Base-by-base conservation (phyloP, 2,888 invertebrate genomes). In the Sisyra terminalis region DNA sequence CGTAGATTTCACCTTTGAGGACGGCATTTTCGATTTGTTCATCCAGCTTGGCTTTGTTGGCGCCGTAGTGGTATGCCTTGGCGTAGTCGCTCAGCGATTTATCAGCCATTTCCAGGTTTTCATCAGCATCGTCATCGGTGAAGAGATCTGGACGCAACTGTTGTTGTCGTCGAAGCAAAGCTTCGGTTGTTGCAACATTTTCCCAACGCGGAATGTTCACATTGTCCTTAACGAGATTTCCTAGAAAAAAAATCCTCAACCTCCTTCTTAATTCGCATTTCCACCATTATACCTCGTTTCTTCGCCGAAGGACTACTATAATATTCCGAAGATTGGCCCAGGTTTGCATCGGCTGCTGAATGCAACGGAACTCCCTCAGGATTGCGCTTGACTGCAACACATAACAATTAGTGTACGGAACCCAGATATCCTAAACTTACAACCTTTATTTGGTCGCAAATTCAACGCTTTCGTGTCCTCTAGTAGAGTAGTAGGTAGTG, bases 1-100 rank as follows among this genome's bases (percentile, higher is more conserved):
- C 73, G 47, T 73, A 75, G 46, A 73, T 50, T 52, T 74, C 73
- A 8, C 73, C 70, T 50, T 75, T 69, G 64, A 75, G 65, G 45
- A 75, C 70, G 36, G 74, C 69, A 52, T 74, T 74, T 53, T 75
- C 71, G 29, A 73, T 45, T 15, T 59, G 60, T 45, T 62, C 60
- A 47, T 63, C 60, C 45, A 63, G 46, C 44, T 58, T 57, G 24
- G 60, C 61, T 44, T 58, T 57, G 44, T 57, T 58, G 13, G 56
- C 54, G 6, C 57, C 61, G 43, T 61, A 61, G 35, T 57, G 56
- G 46, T 56, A 60, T 14, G 57, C 61, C 46, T 61, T 62, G 45
- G 60, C 61, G 47, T 61, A 62, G 31, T 62, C 61, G 5, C 55
- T 50, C 16, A 62, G 46, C 9, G 57, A 52, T 48, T 61, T 61